Conservation (phyloP, 2,888 invertebrate species). For the Rotaria sp. region DNA sequence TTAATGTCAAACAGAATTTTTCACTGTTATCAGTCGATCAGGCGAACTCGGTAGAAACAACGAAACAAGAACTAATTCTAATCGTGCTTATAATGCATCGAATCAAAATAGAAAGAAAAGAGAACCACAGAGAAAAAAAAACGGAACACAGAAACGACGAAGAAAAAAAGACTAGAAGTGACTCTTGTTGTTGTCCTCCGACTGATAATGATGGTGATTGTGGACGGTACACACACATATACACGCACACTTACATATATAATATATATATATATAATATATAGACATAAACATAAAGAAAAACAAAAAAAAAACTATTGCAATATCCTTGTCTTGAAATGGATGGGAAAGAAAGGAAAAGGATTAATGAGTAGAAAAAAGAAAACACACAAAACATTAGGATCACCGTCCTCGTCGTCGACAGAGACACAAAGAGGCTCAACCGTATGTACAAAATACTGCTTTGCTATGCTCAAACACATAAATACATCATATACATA, state of each 20-base stretch:
- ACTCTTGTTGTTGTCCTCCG: constrained; percentile 24
- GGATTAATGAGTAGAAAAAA: not conserved
- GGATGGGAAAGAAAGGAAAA: not conserved
- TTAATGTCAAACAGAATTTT: constrained; percentile 17
- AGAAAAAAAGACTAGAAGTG: constrained; percentile 17
- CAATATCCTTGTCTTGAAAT: constrained; percentile 21
- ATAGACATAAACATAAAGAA: not conserved
- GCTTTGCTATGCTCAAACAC: constrained; percentile 24
- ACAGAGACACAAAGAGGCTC: constrained; percentile 21
- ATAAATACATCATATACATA: constrained; percentile 21
- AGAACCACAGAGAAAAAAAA: not conserved
- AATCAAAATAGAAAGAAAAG: not conserved
- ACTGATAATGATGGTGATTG: constrained; percentile 22
- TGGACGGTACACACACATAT: not conserved
- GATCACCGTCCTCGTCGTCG: constrained; percentile 23
- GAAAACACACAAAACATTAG: not conserved
- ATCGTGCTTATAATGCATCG: constrained; percentile 8
- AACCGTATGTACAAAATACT: constrained; percentile 22
- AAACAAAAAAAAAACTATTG: not conserved
- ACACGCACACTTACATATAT: not conserved
- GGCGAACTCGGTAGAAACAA: constrained; percentile 22
- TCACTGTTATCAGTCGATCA: constrained; percentile 24
- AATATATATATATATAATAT: not conserved
- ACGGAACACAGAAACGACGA: not conserved
- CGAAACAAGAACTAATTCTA: constrained; percentile 13